Evolutionary conservation across 2,113 vertebrate species (phyloP).

Genomic region (Pedionomus torquatus): DNA sequence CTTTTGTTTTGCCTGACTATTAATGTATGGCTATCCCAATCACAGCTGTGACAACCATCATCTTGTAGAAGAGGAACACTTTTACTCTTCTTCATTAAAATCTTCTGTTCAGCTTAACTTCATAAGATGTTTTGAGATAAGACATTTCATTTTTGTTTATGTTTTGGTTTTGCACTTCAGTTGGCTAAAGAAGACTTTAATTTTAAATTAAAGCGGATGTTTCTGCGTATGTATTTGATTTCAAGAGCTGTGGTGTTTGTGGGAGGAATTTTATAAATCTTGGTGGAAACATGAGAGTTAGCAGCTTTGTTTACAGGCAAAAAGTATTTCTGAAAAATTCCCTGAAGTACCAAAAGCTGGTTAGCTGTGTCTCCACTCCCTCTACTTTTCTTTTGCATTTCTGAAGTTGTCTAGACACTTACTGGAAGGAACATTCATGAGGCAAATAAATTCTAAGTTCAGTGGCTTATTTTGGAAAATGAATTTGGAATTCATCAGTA

Average conservation of each 20-base stretch:
- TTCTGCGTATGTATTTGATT: neutral
- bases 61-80: neutral
- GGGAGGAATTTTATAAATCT: neutral
- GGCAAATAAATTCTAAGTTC: neutral
- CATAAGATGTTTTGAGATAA: neutral
- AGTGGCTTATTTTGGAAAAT: neutral
- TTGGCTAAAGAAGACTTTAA: neutral
- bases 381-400: neutral
- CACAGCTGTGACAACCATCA: neutral
- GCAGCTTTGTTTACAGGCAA: neutral
- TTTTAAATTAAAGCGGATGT: neutral
- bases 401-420: neutral
- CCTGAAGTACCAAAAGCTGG: neutral
- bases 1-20: neutral
- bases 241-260: neutral
- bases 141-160: neutral
- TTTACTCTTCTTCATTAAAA: neutral
- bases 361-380: neutral
- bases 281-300: neutral
- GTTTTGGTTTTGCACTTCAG: neutral
- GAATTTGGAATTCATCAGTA: neutral
- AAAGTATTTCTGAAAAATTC: neutral
- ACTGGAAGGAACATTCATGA: neutral
- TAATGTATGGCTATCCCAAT: neutral
- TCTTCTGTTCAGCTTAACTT: neutral